A percentile compares a stretch with the other conserved stretches of the same genome.
Evolutionary conservation across 2,113 vertebrate genomes (phyloP).

Genomic region (Laticauda laticaudata): DNA sequence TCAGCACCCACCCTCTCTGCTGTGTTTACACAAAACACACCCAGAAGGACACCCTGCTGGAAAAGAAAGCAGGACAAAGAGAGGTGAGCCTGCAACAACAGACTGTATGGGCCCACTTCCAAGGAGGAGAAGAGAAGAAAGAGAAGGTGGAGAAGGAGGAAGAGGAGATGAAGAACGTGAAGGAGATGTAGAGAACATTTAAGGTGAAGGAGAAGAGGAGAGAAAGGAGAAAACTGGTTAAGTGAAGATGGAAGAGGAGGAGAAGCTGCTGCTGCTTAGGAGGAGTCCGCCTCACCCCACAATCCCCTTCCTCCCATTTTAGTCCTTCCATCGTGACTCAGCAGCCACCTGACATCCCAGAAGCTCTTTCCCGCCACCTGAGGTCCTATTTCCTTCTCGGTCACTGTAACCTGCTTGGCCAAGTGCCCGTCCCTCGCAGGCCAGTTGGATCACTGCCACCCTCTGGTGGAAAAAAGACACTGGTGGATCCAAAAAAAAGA

Average conservation of each 20-base stretch:
- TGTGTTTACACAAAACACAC: neutral
- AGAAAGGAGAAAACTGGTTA: neutral
- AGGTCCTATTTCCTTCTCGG: conserved; percentile 2
- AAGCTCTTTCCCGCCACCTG: neutral
- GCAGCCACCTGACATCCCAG: neutral
- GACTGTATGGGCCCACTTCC: neutral
- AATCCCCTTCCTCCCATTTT: neutral
- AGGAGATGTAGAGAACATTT: neutral
- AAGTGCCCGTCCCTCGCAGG: neutral
- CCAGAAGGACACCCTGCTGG: neutral
- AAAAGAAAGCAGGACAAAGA: neutral
- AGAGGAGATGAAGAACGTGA: neutral
- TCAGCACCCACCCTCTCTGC: neutral
- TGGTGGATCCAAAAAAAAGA: accelerated
- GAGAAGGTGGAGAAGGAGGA: neutral
- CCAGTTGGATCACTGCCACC: accelerated
- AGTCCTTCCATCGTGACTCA: neutral
- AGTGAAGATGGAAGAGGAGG: neutral
- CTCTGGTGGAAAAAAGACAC: neutral
- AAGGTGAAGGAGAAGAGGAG: neutral
- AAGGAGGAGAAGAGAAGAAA: too few species aligned
- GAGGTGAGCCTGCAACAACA: neutral
- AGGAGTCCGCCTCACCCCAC: accelerated
- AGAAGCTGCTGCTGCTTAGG: too few species aligned
- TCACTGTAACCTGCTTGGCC: neutral